Evolutionary conservation across 53 echinoderm and acorn worm genomes (phyloP), one percentile per base, ranked within the genome.

Genomic region (Actinopyga echinites): DNA sequence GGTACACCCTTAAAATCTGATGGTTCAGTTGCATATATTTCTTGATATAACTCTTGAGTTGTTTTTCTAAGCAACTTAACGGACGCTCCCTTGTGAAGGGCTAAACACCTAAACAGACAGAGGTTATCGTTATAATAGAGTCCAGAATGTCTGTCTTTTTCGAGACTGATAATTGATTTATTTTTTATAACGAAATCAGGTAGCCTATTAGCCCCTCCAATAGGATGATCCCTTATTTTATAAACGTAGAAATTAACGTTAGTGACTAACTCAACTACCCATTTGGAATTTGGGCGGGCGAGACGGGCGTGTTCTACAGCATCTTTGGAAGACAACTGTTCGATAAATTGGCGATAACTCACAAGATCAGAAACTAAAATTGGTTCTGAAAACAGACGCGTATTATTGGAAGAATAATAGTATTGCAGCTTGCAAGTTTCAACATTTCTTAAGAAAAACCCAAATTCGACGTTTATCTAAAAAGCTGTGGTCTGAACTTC

Each of bases 191-290:
- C 69, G 32, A 33, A 68, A 13, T 54, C 56, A 19, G 77, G 77
- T 15, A 75, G 20, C 29, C 28, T 30, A 19, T 11, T 52, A 5
- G 54, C 30, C 8, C 77, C 55, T 20, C 87, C 81, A 5, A 69
- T 81, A 0, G 80, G 73, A 58, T 86, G 81, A 34, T 81, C 71
- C 25, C 23, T 36, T 6, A 84, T 25, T 9, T 38, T 79, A 66
- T 12, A 80, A 23, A 86, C 67, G 25, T 54, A 86, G 34, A 86
- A 86, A 12, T 58, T 81, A 38, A 80, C 44, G 31, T 87, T 81
- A 2, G 87, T 81, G 19, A 87, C 42, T 57, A 69, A n/a, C 40
- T 87, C 59, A 42, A 87, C 87, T 5, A 82, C 87, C 87, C 87
- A 82, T 65, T 60, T 80, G 3, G 87, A 69, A 31, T 87, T 40